These are phyloP conservation scores for Orthosia gracilis DNA, from an alignment of 2,888 invertebrate species.

Conservation along the genomic window DNA sequence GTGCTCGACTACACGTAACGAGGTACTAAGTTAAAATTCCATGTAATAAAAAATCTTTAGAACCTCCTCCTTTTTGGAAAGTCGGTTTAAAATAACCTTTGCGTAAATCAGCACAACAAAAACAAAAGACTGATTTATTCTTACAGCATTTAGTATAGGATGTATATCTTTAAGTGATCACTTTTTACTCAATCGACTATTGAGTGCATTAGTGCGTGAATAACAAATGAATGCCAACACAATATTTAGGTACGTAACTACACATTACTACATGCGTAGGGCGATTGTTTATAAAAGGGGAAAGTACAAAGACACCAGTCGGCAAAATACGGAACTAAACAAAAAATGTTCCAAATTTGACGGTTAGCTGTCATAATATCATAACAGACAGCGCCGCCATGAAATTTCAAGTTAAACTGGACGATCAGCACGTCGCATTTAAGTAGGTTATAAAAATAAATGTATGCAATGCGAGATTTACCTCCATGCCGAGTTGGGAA, in stretches of 20 bases:
- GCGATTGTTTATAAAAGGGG: constrained; percentile 49
- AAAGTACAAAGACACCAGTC: constrained; percentile 18
- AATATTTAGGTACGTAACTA: constrained; percentile 65
- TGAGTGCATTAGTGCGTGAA: constrained; percentile 70
- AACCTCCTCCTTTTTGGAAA: no score
- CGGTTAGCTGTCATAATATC: constrained; percentile 39
- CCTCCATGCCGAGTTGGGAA: constrained; percentile 55
- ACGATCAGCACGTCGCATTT: constrained; percentile 26
- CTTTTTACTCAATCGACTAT: constrained; percentile 61
- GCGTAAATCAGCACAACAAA: not conserved
- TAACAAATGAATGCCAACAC: constrained; percentile 54
- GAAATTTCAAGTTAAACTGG: constrained; percentile 13
- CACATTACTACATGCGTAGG: constrained; percentile 45
- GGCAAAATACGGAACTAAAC: constrained; percentile 1
- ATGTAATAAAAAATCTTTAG: no score
- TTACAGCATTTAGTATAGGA: constrained; percentile 15
- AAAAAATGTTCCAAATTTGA: constrained; percentile 18
- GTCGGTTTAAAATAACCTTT: no score
- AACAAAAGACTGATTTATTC: constrained; percentile 20
- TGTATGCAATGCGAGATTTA: constrained; percentile 50
- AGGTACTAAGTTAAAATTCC: no score
- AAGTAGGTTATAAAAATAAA: constrained; percentile 64
- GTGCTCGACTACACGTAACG: no score
- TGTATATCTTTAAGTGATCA: constrained; percentile 13
- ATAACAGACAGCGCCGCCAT: not conserved